Evolutionary conservation across 2,797 vertebrate genomes (phyloP), one percentile per base, ranked within the genome.

Genomic region (Trichosurus vulpecula): DNA sequence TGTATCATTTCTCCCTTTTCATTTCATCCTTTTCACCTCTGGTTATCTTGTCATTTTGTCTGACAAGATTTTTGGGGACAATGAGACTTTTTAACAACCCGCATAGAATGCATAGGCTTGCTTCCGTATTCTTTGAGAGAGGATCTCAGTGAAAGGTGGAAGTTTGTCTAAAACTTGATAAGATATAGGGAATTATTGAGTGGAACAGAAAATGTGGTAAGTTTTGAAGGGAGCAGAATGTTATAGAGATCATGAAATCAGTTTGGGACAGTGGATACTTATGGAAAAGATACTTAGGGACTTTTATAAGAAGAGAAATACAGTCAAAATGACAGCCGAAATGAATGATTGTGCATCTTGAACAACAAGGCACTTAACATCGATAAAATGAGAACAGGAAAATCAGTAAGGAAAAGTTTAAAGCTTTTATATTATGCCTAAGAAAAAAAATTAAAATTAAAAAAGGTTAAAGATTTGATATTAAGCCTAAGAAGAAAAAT

Each of bases 221-320:
- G 10, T 87, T 81, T 47, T 27, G 22, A 51, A 81, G 66, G 8
- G 19, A 41, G 8, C 0, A 81, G 6, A 41, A 87, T 47, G 22
- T 47, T 25, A 81, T 27, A 51, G 31, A 27, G 41, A 87, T 27
- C 25, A 29, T 27, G 25, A 95, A n/a, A 47, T 93, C 27, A 94
- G 2, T 14, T 90, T 93, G 19, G 14, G 22, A 91, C 92, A 41
- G 47, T 16, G n/a, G 14, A 92, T 87, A 6, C 35, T 92, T 22
- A 54, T 53, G 74, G 90, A 55, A 91, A 56, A 90, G 52, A 3
- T 6, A 52, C 14, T n/a, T 54, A 41, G 9, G 3, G 25, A 29
- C 6, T 91, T 94, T 91, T 96, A 29, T 52, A 6, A 89, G 54
- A 30, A 94, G 10, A 93, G 94, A 61, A 0, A 92, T 41, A 92